phyloP scores from a whole-genome alignment of 2,113 vertebrate species.

The Macrotis lagotis region DNA sequence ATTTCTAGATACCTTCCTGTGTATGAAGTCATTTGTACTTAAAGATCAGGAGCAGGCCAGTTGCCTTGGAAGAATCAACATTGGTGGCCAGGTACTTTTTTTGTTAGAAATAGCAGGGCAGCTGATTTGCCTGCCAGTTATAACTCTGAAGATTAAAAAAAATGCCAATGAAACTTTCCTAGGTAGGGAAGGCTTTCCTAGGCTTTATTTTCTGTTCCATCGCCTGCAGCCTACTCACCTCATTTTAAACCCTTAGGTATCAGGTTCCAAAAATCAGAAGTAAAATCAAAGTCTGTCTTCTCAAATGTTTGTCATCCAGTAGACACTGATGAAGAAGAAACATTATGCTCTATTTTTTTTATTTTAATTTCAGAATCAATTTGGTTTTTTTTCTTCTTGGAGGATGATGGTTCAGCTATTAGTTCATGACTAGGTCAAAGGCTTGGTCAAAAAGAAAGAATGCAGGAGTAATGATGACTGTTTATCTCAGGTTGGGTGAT shows the following conservation, averaged over 20 bases:
- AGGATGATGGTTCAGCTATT: background rate
- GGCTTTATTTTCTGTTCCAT: background rate
- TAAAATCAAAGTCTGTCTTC: slow-evolving; percentile 52
- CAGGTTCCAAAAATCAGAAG: slow-evolving; percentile 51
- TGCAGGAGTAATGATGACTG: background rate
- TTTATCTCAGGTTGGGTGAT: background rate
- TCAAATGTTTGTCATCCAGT: slow-evolving; percentile 52
- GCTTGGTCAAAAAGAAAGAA: background rate
- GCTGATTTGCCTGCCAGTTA: slow-evolving; percentile 28
- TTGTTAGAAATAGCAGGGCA: slow-evolving; percentile 47
- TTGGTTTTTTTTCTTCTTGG: background rate
- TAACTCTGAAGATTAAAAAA: background rate
- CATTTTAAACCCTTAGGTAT: slow-evolving; percentile 52
- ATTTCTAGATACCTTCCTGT: background rate
- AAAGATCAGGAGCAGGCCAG: background rate
- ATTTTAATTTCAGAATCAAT: background rate
- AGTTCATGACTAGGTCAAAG: background rate
- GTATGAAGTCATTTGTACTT: background rate
- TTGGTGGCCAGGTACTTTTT: slow-evolving; percentile 53
- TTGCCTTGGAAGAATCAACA: slow-evolving; percentile 20
- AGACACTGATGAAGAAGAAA: slow-evolving; percentile 45
- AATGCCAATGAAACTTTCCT: slow-evolving; percentile 35
- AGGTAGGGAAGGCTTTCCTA: background rate
- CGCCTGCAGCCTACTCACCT: background rate
- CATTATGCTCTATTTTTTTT: slow-evolving; percentile 31